Conservation (phyloP, 2,797 vertebrate genomes). For the Enteromius afrohamiltoni region DNA sequence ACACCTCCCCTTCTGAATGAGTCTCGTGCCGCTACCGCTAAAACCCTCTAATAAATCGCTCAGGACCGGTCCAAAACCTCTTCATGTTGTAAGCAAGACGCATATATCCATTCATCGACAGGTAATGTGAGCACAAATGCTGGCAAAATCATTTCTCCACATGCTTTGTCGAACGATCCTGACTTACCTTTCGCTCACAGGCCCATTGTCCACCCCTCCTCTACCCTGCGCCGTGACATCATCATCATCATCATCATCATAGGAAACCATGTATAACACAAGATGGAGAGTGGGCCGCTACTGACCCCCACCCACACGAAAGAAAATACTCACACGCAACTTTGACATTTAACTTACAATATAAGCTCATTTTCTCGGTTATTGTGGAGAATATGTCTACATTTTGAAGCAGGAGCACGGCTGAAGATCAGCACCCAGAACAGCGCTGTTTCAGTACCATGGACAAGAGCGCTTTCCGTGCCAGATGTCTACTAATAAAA, state of each 20-base stretch:
- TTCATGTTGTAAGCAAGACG: conserved; percentile 35
- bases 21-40: conserved; percentile 48
- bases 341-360: conserved; percentile 18
- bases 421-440: conserved; percentile 72
- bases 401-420: not conserved
- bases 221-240: conserved; percentile 85
- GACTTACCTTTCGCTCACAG: conserved; percentile 91
- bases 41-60: conserved; percentile 50
- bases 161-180: conserved; percentile 89
- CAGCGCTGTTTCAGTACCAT: conserved; percentile 80
- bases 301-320: conserved; percentile 58
- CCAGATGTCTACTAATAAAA: conserved; percentile 41
- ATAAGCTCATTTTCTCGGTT: not conserved
- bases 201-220: conserved; percentile 80
- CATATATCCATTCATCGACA: conserved; percentile 31
- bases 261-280: conserved; percentile 84
- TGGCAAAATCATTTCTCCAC: conserved; percentile 69
- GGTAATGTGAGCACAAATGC: conserved; percentile 7
- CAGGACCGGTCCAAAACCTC: conserved; percentile 44
- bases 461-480: conserved; percentile 71
- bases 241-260: conserved; percentile 77
- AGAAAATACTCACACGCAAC: conserved; percentile 28
- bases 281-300: conserved; percentile 72
- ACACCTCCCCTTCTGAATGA: conserved; percentile 52
- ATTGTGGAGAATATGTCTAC: not conserved